phyloP scores from a whole-genome alignment of 2,113 vertebrate species.

The Melanerpes formicivorus region DNA sequence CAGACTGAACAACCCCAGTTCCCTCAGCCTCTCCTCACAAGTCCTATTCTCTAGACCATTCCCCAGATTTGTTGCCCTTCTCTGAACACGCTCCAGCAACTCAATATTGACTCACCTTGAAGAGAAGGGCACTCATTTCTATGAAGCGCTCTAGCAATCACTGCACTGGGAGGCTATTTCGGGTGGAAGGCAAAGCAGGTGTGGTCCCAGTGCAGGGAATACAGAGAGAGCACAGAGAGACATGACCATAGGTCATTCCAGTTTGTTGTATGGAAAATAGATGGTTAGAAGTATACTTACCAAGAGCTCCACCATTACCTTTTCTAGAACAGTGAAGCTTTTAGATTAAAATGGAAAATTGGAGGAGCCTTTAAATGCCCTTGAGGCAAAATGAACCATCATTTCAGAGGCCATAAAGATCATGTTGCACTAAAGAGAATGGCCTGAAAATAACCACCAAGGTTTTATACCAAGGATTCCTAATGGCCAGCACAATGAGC shows the following conservation, averaged over 20 bases:
- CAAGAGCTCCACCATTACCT: background rate
- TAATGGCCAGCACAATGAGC: background rate
- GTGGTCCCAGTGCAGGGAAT: too few species aligned
- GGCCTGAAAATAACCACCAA: background rate
- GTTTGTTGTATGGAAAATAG: background rate
- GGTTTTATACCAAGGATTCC: background rate
- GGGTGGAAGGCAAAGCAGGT: background rate
- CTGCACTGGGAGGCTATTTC: background rate
- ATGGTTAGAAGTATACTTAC: background rate
- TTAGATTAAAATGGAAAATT: background rate
- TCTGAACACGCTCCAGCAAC: too few species aligned
- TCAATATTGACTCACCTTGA: background rate
- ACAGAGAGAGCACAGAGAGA: background rate
- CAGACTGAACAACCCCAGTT: too few species aligned
- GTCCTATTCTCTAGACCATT: too few species aligned
- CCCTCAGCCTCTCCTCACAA: too few species aligned
- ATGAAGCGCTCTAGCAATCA: accelerated
- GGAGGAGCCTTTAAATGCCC: background rate
- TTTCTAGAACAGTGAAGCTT: background rate
- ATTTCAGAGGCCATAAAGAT: background rate
- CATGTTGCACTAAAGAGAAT: background rate
- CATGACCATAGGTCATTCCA: background rate
- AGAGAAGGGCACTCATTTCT: accelerated
- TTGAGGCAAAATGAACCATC: background rate
- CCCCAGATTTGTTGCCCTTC: too few species aligned